Evolutionary conservation across 2,797 vertebrate genomes (phyloP).

Genomic region (Siniperca obscura): DNA sequence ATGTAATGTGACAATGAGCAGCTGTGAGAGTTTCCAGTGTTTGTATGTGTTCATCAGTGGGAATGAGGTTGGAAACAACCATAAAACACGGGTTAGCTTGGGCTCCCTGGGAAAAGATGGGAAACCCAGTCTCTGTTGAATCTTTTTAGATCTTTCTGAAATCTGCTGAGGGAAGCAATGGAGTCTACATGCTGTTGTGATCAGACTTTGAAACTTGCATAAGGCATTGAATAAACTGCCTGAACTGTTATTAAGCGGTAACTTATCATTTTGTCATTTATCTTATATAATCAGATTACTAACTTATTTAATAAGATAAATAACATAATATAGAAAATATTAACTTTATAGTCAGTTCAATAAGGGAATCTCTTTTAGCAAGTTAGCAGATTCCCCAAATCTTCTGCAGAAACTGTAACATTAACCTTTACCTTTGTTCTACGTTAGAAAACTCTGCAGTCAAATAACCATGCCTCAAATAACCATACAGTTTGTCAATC

Average conservation of each 20-base stretch:
- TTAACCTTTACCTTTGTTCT: conserved; percentile 27
- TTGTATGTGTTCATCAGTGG: conserved; percentile 51
- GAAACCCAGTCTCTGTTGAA: conserved; percentile 44
- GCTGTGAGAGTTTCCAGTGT: conserved; percentile 56
- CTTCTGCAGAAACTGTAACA: conserved; percentile 31
- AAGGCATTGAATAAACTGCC: background rate
- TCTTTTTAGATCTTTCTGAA: conserved; percentile 26
- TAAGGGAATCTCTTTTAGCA: conserved; percentile 25
- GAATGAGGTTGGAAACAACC: conserved; percentile 67
- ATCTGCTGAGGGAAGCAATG: conserved; percentile 18
- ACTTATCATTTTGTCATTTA: background rate
- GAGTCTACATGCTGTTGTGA: conserved; percentile 3
- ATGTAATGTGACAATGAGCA: conserved; percentile 39
- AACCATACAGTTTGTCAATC: conserved; percentile 74
- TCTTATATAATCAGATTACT: background rate
- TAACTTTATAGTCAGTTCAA: background rate
- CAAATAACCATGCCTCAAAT: conserved; percentile 76
- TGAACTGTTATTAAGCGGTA: background rate
- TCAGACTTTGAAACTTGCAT: background rate
- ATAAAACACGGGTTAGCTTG: conserved; percentile 57
- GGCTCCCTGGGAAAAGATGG: conserved; percentile 49
- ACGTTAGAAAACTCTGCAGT: conserved; percentile 47
- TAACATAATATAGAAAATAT: background rate
- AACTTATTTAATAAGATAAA: background rate
- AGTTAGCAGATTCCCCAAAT: conserved; percentile 29